These are phyloP conservation scores for Drosophila simulans DNA, from an alignment of 1,140 invertebrate genomes.

Conservation along the genomic window DNA sequence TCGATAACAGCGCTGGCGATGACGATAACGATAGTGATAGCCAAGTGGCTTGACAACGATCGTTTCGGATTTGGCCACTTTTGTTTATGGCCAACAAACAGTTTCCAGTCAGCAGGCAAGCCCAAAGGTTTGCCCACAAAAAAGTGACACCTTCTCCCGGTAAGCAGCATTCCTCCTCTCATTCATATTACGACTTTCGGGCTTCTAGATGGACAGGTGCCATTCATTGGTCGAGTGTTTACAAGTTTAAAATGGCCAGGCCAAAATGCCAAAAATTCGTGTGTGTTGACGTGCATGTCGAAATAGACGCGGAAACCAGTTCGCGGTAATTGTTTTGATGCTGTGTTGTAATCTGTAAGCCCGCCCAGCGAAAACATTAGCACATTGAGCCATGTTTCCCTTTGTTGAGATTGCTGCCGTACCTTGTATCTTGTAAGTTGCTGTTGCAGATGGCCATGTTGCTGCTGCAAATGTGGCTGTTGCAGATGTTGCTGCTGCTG, in stretches of 20 bases:
- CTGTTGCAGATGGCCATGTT: slow-evolving; percentile 25
- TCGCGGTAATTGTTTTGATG: slow-evolving; percentile 67
- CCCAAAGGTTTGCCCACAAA: slow-evolving; percentile 21
- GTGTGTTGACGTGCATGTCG: slow-evolving; percentile 58
- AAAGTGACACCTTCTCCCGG: slow-evolving; percentile 4
- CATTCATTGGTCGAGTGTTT: slow-evolving; percentile 17
- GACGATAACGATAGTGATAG: slow-evolving; percentile 1
- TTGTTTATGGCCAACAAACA: slow-evolving; percentile 40
- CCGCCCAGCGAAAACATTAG: slow-evolving; percentile 51
- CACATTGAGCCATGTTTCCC: slow-evolving; percentile 42
- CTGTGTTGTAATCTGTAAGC: slow-evolving; percentile 58
- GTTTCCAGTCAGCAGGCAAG: slow-evolving; percentile 42
- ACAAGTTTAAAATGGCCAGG: slow-evolving; percentile 29
- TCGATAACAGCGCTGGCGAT: slow-evolving; percentile 24
- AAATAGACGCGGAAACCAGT: slow-evolving; percentile 78
- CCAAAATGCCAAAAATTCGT: slow-evolving; percentile 23
- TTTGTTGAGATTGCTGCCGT: slow-evolving; percentile 11
- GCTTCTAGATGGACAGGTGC: slow-evolving; percentile 15
- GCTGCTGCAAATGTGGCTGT: slow-evolving; percentile 20
- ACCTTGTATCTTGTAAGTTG: slow-evolving; percentile 12
- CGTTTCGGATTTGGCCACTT: slow-evolving; percentile 15
- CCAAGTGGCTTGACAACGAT: slow-evolving; percentile 2
- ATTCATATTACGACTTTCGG: not conserved
- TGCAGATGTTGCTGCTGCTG: slow-evolving; percentile 21
- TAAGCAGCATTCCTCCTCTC: slow-evolving; percentile 21